phyloP scores from a whole-genome alignment of 2,888 invertebrate genomes.

The Cephus spinipes region DNA sequence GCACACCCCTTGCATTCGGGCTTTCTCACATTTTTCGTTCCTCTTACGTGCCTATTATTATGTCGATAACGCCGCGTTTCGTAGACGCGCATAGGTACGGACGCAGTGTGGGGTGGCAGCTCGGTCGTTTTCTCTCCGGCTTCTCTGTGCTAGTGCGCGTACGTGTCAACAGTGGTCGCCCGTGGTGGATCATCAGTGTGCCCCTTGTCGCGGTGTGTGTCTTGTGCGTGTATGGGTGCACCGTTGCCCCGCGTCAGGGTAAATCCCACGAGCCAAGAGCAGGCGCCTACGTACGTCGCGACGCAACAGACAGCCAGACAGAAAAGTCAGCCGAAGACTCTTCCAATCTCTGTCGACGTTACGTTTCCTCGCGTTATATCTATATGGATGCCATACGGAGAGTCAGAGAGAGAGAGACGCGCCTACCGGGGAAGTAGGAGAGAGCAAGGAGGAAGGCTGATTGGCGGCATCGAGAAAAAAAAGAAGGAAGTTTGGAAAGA shows the following conservation, averaged over 20 bases:
- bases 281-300: background rate
- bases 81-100: background rate
- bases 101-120: constrained; percentile 2
- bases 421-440: background rate
- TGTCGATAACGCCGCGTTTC: constrained; percentile 21
- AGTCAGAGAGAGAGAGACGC: background rate
- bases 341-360: background rate
- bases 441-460: background rate
- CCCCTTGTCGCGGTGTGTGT: constrained; percentile 4
- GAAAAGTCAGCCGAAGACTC: background rate
- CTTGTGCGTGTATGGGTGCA: constrained; percentile 11
- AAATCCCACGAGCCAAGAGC: background rate
- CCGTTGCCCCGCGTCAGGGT: constrained; percentile 4
- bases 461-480: background rate
- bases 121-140: constrained; percentile 8
- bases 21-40: constrained; percentile 1
- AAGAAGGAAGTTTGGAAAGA: background rate
- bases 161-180: constrained; percentile 5
- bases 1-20: background rate
- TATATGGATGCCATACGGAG: background rate
- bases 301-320: background rate
- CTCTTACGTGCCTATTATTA: constrained; percentile 1
- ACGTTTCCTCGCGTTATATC: background rate
- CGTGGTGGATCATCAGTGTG: constrained; percentile 13
- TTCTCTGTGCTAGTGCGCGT: constrained; percentile 15